Percentiles rank a stretch among this genome's conserved stretches.
Evolutionary conservation across 1,140 invertebrate genomes (phyloP).

Genomic region (Eurytemora carolleeae): DNA sequence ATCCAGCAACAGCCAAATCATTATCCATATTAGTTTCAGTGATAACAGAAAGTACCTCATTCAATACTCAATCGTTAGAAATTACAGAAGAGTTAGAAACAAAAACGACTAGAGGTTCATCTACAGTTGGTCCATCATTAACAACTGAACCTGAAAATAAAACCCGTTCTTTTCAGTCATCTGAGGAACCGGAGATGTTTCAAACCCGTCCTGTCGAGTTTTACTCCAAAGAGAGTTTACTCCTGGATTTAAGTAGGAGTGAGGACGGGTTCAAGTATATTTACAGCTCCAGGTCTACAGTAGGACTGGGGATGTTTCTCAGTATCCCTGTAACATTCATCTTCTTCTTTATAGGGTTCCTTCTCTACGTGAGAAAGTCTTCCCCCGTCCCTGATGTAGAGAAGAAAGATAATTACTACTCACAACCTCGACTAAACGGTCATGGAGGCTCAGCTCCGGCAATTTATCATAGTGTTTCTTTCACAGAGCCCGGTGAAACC

Average conservation of each 20-base stretch:
- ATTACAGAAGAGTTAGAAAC: background rate
- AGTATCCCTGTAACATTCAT: background rate
- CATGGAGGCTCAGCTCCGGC: too few relatives aligned
- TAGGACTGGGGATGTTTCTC: background rate
- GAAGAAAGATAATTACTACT: too few relatives aligned
- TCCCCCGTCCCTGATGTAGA: background rate
- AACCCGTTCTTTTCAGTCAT: background rate
- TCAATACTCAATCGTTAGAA: background rate
- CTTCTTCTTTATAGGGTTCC: background rate
- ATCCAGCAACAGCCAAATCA: background rate
- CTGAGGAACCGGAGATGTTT: too few relatives aligned
- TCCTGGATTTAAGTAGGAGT: background rate
- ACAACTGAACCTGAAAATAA: background rate
- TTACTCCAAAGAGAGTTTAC: background rate
- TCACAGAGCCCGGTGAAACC: too few relatives aligned
- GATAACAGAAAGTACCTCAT: background rate
- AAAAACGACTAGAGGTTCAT: too few relatives aligned
- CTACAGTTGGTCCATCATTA: too few relatives aligned
- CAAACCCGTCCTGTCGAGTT: too few relatives aligned
- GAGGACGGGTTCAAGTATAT: background rate
- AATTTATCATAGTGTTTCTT: too few relatives aligned
- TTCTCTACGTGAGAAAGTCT: background rate
- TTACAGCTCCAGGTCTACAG: background rate
- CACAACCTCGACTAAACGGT: too few relatives aligned
- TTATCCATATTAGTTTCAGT: background rate